Conservation (phyloP, 2,797 vertebrate genomes). For the Cossypha caffra region DNA sequence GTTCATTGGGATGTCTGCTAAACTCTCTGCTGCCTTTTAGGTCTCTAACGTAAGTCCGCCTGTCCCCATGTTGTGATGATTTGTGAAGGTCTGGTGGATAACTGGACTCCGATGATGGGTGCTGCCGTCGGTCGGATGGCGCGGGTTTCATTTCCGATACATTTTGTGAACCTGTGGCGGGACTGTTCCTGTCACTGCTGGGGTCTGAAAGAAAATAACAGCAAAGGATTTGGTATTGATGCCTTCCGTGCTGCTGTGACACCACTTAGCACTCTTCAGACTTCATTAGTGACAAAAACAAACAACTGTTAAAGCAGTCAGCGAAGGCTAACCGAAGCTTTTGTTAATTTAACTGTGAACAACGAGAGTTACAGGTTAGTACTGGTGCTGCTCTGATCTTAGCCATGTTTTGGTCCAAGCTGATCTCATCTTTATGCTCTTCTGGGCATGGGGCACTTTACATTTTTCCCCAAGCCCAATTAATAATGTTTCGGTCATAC, state of each 20-base stretch:
- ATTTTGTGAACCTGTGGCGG: slow-evolving; percentile 92
- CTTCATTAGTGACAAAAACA: slow-evolving; percentile 79
- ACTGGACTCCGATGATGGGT: slow-evolving; percentile 87
- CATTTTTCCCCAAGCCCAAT: slow-evolving; percentile 30
- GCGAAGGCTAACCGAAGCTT: slow-evolving; percentile 68
- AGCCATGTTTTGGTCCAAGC: slow-evolving; percentile 39
- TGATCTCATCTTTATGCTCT: slow-evolving; percentile 30
- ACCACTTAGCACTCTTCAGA: slow-evolving; percentile 64
- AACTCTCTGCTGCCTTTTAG: slow-evolving; percentile 85
- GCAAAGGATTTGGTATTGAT: slow-evolving; percentile 70
- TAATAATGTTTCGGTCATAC: neutral
- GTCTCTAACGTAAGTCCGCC: slow-evolving; percentile 81
- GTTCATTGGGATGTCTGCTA: slow-evolving; percentile 80
- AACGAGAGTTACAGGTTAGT: slow-evolving; percentile 63
- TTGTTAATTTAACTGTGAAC: slow-evolving; percentile 68
- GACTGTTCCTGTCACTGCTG: slow-evolving; percentile 85
- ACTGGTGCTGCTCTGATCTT: slow-evolving; percentile 41
- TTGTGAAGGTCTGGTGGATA: slow-evolving; percentile 89
- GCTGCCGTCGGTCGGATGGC: slow-evolving; percentile 82
- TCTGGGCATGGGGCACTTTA: slow-evolving; percentile 26
- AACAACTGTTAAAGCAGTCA: slow-evolving; percentile 75
- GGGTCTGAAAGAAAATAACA: slow-evolving; percentile 89
- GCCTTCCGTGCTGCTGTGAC: neutral
- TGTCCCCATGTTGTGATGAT: slow-evolving; percentile 90
- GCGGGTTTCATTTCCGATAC: slow-evolving; percentile 90